These are phyloP conservation scores for Parazoanthus atlanticus DNA, from an alignment of 92 coral and sea anemone species.

Conservation along the genomic window DNA sequence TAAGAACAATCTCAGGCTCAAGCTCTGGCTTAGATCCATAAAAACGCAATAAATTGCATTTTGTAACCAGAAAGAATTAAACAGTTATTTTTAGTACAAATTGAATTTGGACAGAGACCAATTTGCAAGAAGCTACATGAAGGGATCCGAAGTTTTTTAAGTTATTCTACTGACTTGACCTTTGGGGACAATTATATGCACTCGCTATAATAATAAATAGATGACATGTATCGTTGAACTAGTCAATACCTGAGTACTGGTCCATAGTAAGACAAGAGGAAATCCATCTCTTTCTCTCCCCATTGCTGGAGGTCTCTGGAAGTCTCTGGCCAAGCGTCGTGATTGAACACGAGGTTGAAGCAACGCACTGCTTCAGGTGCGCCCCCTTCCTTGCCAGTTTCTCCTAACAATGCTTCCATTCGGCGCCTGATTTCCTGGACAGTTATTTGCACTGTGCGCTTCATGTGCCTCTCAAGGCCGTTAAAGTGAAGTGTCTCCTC, in stretches of 20 bases:
- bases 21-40: conserved; percentile 32
- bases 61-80: conserved; percentile 16
- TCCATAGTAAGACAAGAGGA: conserved; percentile 28
- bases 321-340: conserved; percentile 46
- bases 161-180: too few species aligned
- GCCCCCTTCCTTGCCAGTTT: neutral
- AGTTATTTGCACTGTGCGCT: neutral
- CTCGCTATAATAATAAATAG: too few species aligned
- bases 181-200: neutral
- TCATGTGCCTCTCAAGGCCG: neutral
- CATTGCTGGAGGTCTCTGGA: conserved; percentile 17
- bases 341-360: conserved; percentile 33
- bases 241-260: conserved; percentile 3
- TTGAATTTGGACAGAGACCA: too few species aligned
- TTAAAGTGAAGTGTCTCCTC: too few species aligned
- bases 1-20: conserved; percentile 16
- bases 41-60: conserved; percentile 26
- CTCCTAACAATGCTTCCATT: too few species aligned
- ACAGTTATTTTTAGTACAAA: too few species aligned
- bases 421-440: too few species aligned
- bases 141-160: too few species aligned
- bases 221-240: too few species aligned
- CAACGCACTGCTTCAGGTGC: neutral
- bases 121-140: too few species aligned
- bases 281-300: conserved; percentile 39